phyloP scores from a whole-genome alignment of 2,797 vertebrate genomes.

The Lacerta viridis region DNA sequence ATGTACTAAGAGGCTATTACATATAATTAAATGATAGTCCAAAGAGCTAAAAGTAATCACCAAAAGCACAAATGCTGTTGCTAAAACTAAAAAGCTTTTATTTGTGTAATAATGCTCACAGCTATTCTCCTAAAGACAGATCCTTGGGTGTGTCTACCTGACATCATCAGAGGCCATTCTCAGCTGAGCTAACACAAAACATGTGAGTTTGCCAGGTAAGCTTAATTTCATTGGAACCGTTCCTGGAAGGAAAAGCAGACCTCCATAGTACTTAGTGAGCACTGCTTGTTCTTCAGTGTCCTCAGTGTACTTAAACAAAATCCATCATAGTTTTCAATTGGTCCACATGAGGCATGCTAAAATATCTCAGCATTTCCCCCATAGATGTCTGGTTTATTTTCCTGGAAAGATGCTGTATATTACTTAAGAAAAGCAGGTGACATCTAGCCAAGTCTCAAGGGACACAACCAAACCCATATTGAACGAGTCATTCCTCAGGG shows the following conservation, averaged over 20 bases:
- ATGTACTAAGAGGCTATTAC: background rate
- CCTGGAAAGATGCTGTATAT: background rate
- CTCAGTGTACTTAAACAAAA: constrained; percentile 1
- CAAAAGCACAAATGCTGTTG: background rate
- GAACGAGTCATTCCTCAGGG: background rate
- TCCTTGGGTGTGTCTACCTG: background rate
- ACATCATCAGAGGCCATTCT: background rate
- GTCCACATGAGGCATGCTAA: background rate
- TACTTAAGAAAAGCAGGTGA: background rate
- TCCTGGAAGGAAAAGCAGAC: background rate
- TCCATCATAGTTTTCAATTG: background rate
- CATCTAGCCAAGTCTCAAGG: background rate
- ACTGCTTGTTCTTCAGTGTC: background rate
- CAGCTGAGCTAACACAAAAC: background rate
- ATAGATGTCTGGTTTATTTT: background rate
- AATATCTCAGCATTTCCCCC: background rate
- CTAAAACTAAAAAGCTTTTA: background rate
- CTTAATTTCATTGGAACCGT: constrained; percentile 3
- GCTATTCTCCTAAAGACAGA: background rate
- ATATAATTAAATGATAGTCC: background rate
- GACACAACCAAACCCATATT: background rate
- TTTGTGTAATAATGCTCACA: background rate
- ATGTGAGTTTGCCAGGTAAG: background rate
- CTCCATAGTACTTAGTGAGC: background rate
- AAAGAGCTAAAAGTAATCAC: background rate